phyloP scores from a whole-genome alignment of 2,888 invertebrate species.

The Lochmaea crataegi region DNA sequence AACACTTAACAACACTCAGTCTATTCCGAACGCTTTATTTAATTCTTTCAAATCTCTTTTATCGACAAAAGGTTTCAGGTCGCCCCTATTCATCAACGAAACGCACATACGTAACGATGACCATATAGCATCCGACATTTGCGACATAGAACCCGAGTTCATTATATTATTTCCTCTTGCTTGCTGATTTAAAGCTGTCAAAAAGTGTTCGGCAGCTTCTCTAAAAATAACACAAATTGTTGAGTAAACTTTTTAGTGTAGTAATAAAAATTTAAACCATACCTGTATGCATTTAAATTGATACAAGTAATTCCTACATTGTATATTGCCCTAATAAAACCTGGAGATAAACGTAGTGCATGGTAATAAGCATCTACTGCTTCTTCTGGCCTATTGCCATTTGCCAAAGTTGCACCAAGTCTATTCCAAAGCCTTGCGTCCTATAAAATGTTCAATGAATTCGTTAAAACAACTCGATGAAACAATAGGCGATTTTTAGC shows the following conservation, averaged over 20 bases:
- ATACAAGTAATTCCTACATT: conserved; percentile 98
- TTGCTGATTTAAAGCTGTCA: conserved; percentile 94
- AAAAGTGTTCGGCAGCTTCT: conserved; percentile 95
- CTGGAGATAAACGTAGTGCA: conserved; percentile 91
- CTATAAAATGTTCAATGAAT: conserved; percentile 60
- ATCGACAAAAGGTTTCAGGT: conserved; percentile 72
- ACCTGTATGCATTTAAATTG: conserved; percentile 87
- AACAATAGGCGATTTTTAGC: neutral
- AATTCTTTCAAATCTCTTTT: conserved; percentile 72
- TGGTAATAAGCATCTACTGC: conserved; percentile 96
- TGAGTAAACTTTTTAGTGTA: neutral
- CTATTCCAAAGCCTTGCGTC: conserved; percentile 97
- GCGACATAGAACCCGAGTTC: conserved; percentile 64
- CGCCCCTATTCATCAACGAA: conserved; percentile 80
- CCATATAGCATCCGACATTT: conserved; percentile 95
- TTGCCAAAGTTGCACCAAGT: conserved; percentile 96
- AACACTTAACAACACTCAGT: conserved; percentile 60
- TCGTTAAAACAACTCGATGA: neutral
- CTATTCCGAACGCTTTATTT: conserved; percentile 73
- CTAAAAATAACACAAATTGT: conserved; percentile 63
- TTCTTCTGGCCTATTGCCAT: conserved; percentile 93
- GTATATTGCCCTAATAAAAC: conserved; percentile 95
- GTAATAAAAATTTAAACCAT: conserved; percentile 38
- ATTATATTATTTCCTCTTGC: conserved; percentile 74
- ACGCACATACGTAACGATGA: conserved; percentile 89